These are phyloP conservation scores for Mustelus asterias DNA, from an alignment of 2,113 vertebrate species.

Conservation along the genomic window DNA sequence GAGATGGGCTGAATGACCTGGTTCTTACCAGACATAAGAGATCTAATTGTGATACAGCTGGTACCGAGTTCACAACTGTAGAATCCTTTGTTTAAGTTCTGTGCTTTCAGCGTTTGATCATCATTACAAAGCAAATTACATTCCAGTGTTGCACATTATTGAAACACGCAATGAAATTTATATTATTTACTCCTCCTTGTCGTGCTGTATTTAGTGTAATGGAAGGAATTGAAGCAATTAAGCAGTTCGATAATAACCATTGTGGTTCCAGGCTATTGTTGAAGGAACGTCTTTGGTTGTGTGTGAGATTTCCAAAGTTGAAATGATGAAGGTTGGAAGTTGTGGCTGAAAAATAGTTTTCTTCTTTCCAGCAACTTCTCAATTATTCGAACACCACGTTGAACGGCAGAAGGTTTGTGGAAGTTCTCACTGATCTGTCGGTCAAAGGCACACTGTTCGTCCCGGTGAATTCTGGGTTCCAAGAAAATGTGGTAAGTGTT, in stretches of 20 bases:
- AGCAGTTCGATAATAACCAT: background rate
- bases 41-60: background rate
- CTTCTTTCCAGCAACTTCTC: constrained; percentile 67
- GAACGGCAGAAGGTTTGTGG: constrained; percentile 64
- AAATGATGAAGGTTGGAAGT: background rate
- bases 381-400: constrained; percentile 65
- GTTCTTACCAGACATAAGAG: background rate
- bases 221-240: background rate
- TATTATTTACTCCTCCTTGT: background rate
- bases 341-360: constrained; percentile 12
- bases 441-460: constrained; percentile 74
- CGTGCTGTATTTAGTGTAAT: background rate
- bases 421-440: constrained; percentile 62
- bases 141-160: background rate
- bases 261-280: background rate
- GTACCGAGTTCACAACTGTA: background rate
- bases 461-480: constrained; percentile 67
- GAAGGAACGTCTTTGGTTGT: background rate
- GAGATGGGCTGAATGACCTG: background rate
- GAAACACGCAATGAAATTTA: background rate
- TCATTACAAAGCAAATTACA: background rate
- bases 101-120: background rate
- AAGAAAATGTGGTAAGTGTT: constrained; percentile 66
- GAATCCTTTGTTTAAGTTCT: background rate
- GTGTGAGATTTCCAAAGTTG: background rate